These are phyloP conservation scores for Ochropleura plecta DNA, from an alignment of 2,888 invertebrate species.

Conservation along the genomic window DNA sequence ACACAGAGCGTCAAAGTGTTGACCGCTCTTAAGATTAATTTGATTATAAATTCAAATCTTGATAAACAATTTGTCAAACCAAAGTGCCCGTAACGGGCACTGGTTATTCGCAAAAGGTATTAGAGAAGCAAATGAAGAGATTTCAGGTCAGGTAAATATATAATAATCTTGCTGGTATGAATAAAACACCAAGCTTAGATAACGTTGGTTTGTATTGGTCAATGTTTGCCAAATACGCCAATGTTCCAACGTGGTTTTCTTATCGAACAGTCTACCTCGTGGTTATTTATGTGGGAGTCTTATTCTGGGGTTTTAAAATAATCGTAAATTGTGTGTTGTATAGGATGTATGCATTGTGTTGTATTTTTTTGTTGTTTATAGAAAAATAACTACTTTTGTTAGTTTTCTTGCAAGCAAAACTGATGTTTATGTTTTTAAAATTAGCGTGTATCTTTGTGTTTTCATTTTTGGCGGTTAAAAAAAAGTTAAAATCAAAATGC, in stretches of 20 bases:
- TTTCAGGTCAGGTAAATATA: slow-evolving; percentile 42
- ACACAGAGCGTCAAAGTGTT: neutral
- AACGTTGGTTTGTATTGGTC: slow-evolving; percentile 32
- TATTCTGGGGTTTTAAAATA: slow-evolving; percentile 24
- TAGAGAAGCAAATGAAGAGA: slow-evolving; percentile 37
- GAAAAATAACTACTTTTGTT: neutral
- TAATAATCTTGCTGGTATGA: slow-evolving; percentile 39
- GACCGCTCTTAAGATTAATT: neutral
- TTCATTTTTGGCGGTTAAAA: too few species aligned
- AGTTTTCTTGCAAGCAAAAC: neutral
- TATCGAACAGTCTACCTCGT: slow-evolving; percentile 37
- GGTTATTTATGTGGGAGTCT: slow-evolving; percentile 26
- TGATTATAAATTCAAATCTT: slow-evolving; percentile 37
- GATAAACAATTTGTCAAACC: slow-evolving; percentile 46
- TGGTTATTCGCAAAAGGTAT: slow-evolving; percentile 42
- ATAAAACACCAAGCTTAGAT: slow-evolving; percentile 47
- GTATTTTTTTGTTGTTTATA: too few species aligned
- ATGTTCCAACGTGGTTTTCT: slow-evolving; percentile 28
- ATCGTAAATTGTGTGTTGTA: neutral
- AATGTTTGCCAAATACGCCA: slow-evolving; percentile 46
- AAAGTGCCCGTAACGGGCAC: slow-evolving; percentile 12
- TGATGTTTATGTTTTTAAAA: too few species aligned
- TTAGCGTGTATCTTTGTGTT: too few species aligned
- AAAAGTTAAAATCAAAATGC: too few species aligned
- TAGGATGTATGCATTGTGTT: too few species aligned